Percentiles rank a stretch among this genome's conserved stretches.
Conservation (phyloP, 2,888 invertebrate species). For the Drosophila diplacantha region DNA sequence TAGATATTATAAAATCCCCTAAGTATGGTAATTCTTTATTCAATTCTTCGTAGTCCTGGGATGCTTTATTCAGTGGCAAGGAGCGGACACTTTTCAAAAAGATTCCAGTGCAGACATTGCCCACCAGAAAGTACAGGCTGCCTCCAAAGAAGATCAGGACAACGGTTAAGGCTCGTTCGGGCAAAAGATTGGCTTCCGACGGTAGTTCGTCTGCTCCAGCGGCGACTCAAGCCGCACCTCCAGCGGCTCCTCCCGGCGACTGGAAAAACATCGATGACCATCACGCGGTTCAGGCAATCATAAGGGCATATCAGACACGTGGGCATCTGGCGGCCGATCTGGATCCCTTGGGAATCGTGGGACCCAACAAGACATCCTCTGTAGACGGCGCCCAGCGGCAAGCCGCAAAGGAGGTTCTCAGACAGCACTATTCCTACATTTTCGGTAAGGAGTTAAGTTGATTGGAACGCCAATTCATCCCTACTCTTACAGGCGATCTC, state of each 20-base stretch:
- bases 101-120: neutral
- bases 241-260: slow-evolving; percentile 78
- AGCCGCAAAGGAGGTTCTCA: slow-evolving; percentile 56
- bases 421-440: slow-evolving; percentile 56
- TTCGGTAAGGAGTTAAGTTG: slow-evolving; percentile 49
- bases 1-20: neutral
- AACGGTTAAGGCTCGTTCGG: slow-evolving; percentile 1
- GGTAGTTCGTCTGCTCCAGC: neutral
- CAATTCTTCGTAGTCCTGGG: slow-evolving; percentile 51
- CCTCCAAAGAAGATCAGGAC: neutral
- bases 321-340: slow-evolving; percentile 88
- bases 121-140: slow-evolving; percentile 5
- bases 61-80: slow-evolving; percentile 48
- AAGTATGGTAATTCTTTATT: rapidly evolving
- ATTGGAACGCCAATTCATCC: too few relatives aligned
- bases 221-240: neutral
- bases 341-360: slow-evolving; percentile 85
- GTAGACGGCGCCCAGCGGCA: slow-evolving; percentile 44
- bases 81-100: neutral
- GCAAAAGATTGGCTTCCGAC: slow-evolving; percentile 11
- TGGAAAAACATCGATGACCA: slow-evolving; percentile 97
- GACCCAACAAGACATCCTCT: slow-evolving; percentile 39
- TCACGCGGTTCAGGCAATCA: slow-evolving; percentile 97
- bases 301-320: slow-evolving; percentile 92
- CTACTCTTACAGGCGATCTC: slow-evolving; percentile 84